These are phyloP conservation scores for Tarsius wallacei DNA, from an alignment of 2,797 vertebrate species.

Conservation along the genomic window DNA sequence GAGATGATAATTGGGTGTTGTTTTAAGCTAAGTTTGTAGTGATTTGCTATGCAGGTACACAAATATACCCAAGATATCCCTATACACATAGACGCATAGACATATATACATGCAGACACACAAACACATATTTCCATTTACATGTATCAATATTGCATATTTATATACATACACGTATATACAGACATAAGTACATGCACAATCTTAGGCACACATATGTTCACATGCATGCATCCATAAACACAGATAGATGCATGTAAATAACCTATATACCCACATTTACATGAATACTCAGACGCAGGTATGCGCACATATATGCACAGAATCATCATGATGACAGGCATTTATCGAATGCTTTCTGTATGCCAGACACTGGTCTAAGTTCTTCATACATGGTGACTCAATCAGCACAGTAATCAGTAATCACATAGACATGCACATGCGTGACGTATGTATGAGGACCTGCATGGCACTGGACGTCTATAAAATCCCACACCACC, in stretches of 20 bases:
- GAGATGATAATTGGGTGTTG: neutral
- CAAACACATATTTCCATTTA: neutral
- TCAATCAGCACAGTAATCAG: neutral
- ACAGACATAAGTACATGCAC: neutral
- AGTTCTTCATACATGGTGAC: neutral
- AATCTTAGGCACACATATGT: neutral
- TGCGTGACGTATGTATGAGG: fast-evolving
- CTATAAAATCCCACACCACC: neutral
- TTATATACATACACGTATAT: neutral
- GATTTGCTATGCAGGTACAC: neutral
- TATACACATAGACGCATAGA: neutral
- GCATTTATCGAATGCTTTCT: neutral
- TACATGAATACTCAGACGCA: neutral
- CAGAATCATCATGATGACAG: neutral
- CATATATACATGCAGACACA: neutral
- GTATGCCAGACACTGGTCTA: neutral
- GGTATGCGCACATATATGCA: no score
- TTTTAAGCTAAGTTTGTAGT: neutral
- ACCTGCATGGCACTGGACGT: neutral
- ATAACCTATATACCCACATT: neutral
- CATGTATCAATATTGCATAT: neutral
- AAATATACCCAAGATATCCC: neutral
- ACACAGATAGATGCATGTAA: neutral
- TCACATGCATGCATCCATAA: neutral
- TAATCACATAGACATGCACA: neutral